These are phyloP conservation scores for Sminthopsis crassicaudata DNA, from an alignment of 2,113 vertebrate genomes.

Conservation along the genomic window DNA sequence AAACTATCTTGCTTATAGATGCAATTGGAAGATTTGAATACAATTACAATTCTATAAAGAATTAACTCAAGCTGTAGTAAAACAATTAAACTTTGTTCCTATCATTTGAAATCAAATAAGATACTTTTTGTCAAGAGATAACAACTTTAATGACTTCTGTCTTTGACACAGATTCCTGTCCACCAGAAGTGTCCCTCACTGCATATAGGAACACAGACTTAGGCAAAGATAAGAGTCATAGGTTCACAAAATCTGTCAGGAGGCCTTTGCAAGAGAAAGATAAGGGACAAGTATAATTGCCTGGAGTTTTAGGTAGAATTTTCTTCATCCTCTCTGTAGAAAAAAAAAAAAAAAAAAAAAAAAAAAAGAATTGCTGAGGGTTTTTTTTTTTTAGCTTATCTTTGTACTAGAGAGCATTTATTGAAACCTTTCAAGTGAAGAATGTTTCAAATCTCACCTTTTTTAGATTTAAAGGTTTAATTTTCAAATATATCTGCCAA, in stretches of 20 bases:
- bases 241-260: fast-evolving
- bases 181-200: background rate
- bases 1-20: background rate
- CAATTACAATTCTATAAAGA: background rate
- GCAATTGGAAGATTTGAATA: background rate
- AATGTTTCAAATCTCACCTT: background rate
- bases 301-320: background rate
- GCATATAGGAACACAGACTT: background rate
- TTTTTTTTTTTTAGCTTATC: background rate
- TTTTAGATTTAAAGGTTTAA: background rate
- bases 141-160: background rate
- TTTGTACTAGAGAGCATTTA: background rate
- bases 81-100: background rate
- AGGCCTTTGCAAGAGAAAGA: background rate
- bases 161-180: background rate
- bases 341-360: background rate
- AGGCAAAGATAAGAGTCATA: background rate
- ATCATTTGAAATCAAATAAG: background rate
- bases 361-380: constrained; percentile 2
- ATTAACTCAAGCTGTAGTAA: background rate
- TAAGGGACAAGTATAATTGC: background rate
- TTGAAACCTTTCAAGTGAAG: constrained; percentile 9
- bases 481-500: background rate
- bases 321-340: background rate
- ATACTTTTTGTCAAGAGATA: background rate